phyloP scores from a whole-genome alignment of 2,888 invertebrate genomes.

The Himalopsyche anomala region DNA sequence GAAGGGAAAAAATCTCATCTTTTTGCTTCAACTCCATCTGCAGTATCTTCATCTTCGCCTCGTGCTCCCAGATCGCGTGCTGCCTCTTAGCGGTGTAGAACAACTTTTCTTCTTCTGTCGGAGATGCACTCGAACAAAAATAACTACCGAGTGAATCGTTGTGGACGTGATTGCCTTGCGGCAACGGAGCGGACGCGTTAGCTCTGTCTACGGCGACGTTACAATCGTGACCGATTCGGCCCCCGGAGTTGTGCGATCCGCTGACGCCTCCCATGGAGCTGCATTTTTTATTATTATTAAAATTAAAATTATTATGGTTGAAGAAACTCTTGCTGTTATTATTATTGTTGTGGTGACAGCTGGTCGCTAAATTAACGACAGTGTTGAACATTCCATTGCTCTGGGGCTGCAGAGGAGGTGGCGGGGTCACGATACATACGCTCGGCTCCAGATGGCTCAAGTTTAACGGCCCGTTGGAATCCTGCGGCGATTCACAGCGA shows the following conservation, averaged over 20 bases:
- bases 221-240: neutral
- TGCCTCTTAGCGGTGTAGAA: conserved; percentile 75
- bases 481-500: conserved; percentile 67
- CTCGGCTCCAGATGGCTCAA: conserved; percentile 72
- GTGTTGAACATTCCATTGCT: conserved; percentile 54
- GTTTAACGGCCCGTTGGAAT: conserved; percentile 75
- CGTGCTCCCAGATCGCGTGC: conserved; percentile 76
- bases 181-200: conserved; percentile 44
- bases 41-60: conserved; percentile 76
- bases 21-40: conserved; percentile 75
- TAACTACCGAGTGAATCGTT: conserved; percentile 54
- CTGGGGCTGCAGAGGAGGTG: conserved; percentile 54
- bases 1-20: conserved; percentile 75
- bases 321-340: neutral
- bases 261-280: neutral
- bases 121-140: conserved; percentile 60
- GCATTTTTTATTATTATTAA: neutral
- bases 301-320: conserved; percentile 11
- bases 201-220: neutral
- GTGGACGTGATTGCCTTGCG: conserved; percentile 55
- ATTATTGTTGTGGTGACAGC: conserved; percentile 5
- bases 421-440: conserved; percentile 56
- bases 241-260: neutral
- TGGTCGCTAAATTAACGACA: conserved; percentile 39
- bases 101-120: conserved; percentile 72